Conservation (phyloP, 2,888 invertebrate species). For the Acronicta psi region DNA sequence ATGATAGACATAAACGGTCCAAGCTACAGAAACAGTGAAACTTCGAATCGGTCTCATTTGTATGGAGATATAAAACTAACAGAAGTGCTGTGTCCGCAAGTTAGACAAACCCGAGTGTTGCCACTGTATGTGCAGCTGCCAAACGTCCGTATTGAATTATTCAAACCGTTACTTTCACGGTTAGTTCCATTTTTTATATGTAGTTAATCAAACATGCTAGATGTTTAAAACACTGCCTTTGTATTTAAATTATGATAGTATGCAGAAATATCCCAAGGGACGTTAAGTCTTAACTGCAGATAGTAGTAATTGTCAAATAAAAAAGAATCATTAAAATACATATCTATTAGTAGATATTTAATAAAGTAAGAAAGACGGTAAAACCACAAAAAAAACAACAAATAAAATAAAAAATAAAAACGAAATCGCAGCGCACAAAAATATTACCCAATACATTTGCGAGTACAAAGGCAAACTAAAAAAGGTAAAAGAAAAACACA, state of each 20-base stretch:
- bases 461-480: conserved; percentile 43
- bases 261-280: neutral
- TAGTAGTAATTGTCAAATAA: neutral
- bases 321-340: neutral
- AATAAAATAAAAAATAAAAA: conserved; percentile 13
- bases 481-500: conserved; percentile 32
- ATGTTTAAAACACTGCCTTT: conserved; percentile 8
- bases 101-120: conserved; percentile 12
- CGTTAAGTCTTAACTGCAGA: neutral
- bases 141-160: conserved; percentile 32
- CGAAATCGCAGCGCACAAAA: conserved; percentile 22
- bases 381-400: conserved; percentile 9
- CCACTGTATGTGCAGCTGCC: conserved; percentile 23
- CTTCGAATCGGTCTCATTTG: conserved; percentile 28
- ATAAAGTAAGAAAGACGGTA: conserved; percentile 4
- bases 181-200: conserved; percentile 1
- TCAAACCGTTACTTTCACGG: conserved; percentile 13
- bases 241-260: neutral
- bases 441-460: conserved; percentile 20
- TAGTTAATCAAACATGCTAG: neutral
- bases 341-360: neutral
- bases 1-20: conserved; percentile 6
- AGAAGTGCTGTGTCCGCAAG: conserved; percentile 30
- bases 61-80: conserved; percentile 49
- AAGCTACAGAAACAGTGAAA: conserved; percentile 18